phyloP scores from a whole-genome alignment of 2,888 invertebrate species.

The Pasiphila rectangulata region DNA sequence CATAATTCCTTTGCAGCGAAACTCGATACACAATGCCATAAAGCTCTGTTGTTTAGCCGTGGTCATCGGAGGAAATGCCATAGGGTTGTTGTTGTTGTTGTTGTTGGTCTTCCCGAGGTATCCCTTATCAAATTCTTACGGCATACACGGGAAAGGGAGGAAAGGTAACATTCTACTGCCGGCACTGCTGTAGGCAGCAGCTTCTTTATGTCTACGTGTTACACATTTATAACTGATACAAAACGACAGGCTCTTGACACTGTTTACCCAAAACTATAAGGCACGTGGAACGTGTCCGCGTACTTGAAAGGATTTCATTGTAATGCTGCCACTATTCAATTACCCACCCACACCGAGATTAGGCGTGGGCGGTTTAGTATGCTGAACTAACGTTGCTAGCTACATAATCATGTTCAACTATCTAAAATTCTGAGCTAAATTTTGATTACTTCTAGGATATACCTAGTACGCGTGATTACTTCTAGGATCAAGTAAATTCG shows the following conservation, averaged over 20 bases:
- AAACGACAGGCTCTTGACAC: neutral
- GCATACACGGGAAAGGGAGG: too few species aligned
- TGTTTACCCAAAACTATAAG: neutral
- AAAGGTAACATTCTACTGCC: too few species aligned
- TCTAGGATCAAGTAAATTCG: too few species aligned
- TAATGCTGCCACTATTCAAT: conserved; percentile 20
- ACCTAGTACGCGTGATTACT: too few species aligned
- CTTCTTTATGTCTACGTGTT: too few species aligned
- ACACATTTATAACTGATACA: too few species aligned
- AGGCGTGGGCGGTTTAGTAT: conserved; percentile 18
- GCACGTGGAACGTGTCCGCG: conserved; percentile 16
- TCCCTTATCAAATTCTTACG: too few species aligned
- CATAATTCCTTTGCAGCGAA: conserved; percentile 13
- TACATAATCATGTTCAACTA: neutral
- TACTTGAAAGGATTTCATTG: conserved; percentile 16
- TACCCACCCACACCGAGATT: conserved; percentile 17
- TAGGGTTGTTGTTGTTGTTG: too few species aligned
- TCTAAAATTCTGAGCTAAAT: neutral
- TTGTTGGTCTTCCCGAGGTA: too few species aligned
- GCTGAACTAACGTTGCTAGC: conserved; percentile 8
- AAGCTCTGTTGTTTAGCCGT: neutral
- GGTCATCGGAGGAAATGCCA: too few species aligned
- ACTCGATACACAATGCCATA: conserved; percentile 19
- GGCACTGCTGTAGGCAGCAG: too few species aligned
- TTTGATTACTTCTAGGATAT: neutral